Percentiles rank a stretch among this genome's conserved stretches.
Evolutionary conservation across 1,140 invertebrate genomes (phyloP).

Genomic region (Lordiphosa clarofinis): DNA sequence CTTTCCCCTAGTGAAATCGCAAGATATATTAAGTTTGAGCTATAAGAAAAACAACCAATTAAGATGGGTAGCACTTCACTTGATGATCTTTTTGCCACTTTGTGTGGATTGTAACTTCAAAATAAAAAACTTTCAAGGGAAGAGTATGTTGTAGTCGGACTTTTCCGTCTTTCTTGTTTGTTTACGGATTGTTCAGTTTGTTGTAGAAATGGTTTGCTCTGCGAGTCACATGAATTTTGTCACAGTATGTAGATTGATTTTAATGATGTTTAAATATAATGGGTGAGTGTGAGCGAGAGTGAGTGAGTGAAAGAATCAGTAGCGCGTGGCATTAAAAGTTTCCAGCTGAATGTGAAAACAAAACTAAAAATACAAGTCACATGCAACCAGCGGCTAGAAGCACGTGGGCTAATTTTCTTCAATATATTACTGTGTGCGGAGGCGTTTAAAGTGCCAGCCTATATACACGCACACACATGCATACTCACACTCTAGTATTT

Average conservation of each 20-base stretch:
- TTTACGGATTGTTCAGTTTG: slow-evolving; percentile 8
- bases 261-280: slow-evolving; percentile 50
- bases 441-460: neutral
- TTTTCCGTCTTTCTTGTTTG: neutral
- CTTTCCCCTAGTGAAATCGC: too few species aligned
- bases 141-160: too few species aligned
- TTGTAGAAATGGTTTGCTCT: neutral
- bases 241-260: slow-evolving; percentile 69
- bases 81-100: too few species aligned
- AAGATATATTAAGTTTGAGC: too few species aligned
- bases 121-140: too few species aligned
- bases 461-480: slow-evolving; percentile 1
- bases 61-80: too few species aligned
- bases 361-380: slow-evolving; percentile 57
- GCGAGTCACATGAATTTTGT: slow-evolving; percentile 71
- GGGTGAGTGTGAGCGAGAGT: slow-evolving; percentile 15
- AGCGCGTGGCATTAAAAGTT: slow-evolving; percentile 62
- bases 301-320: slow-evolving; percentile 23
- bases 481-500: neutral
- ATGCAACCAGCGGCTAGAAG: slow-evolving; percentile 40
- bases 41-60: too few species aligned
- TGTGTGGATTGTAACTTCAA: too few species aligned
- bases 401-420: slow-evolving; percentile 46
- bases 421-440: slow-evolving; percentile 13
- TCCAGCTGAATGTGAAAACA: slow-evolving; percentile 47